Conservation (phyloP, 2,113 vertebrate genomes). For the Ophiodon elongatus region DNA sequence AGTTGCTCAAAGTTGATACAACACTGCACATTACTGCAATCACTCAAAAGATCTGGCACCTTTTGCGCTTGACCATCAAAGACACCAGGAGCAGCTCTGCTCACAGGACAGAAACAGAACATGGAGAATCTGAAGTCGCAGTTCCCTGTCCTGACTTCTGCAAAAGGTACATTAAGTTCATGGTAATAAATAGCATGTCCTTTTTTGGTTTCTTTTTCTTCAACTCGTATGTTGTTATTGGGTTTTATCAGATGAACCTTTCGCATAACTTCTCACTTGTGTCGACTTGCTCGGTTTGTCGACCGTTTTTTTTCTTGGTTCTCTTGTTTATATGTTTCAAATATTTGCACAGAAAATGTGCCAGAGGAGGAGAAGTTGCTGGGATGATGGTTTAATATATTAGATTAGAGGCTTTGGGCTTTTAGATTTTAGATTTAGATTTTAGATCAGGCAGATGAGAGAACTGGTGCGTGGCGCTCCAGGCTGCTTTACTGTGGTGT, state of each 20-base stretch:
- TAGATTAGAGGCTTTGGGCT: neutral
- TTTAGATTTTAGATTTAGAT: constrained; percentile 10
- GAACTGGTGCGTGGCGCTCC: neutral
- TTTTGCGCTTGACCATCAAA: neutral
- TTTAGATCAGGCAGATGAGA: constrained; percentile 6
- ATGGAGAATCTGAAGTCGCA: constrained; percentile 28
- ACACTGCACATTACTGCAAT: neutral
- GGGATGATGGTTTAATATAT: neutral
- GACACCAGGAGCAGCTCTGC: constrained; percentile 4
- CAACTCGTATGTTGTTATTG: neutral
- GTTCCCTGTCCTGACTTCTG: constrained; percentile 56
- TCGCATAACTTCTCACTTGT: neutral
- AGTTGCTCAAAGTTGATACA: neutral
- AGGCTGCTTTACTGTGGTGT: neutral
- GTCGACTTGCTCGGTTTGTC: neutral
- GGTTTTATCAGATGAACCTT: neutral
- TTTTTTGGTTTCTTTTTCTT: constrained; percentile 17
- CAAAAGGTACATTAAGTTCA: constrained; percentile 37
- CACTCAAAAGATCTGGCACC: neutral
- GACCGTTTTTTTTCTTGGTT: neutral
- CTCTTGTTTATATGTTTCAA: constrained; percentile 1
- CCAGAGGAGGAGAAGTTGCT: neutral
- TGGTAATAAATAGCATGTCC: neutral
- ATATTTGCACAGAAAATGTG: constrained; percentile 18
- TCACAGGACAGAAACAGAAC: neutral